Conservation (phyloP, 2,797 vertebrate species). For the Petrocephalus sullivani region DNA sequence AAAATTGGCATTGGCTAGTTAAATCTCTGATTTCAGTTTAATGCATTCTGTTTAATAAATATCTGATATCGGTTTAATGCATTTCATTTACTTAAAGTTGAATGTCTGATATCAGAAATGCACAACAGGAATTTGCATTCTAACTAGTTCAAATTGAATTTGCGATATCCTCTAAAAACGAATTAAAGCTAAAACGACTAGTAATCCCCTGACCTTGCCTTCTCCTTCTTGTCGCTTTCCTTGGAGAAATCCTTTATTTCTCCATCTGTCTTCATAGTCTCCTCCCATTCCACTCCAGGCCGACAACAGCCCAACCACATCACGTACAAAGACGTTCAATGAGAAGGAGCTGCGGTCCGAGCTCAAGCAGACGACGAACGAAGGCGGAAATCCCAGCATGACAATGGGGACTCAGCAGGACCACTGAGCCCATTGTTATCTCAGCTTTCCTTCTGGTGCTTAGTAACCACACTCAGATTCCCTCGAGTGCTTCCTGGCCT, state of each 20-base stretch:
- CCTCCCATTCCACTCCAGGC: not conserved
- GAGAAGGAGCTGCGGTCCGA: not conserved
- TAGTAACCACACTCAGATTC: not conserved
- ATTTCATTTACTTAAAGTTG: too few relatives aligned
- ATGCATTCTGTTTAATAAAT: too few relatives aligned
- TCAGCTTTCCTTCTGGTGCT: not conserved
- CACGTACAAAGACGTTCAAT: not conserved
- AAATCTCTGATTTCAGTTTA: too few relatives aligned
- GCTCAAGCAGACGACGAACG: not conserved
- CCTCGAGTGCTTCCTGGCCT: not conserved
- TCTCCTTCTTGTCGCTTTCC: not conserved
- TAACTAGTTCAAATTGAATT: too few relatives aligned
- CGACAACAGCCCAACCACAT: not conserved
- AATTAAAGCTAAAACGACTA: too few relatives aligned
- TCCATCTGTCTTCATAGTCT: not conserved
- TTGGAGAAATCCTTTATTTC: not conserved
- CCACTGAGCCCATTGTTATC: not conserved
- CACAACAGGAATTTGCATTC: too few relatives aligned
- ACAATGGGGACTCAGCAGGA: not conserved
- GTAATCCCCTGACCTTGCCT: not conserved
- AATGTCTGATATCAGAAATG: too few relatives aligned
- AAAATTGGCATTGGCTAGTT: too few relatives aligned
- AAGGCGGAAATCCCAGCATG: not conserved
- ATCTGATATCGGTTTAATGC: too few relatives aligned
- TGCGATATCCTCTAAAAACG: too few relatives aligned